Evolutionary conservation across 2,888 invertebrate species (phyloP), one percentile per base, ranked within the genome.

Genomic region (Cartodere bifasciata): DNA sequence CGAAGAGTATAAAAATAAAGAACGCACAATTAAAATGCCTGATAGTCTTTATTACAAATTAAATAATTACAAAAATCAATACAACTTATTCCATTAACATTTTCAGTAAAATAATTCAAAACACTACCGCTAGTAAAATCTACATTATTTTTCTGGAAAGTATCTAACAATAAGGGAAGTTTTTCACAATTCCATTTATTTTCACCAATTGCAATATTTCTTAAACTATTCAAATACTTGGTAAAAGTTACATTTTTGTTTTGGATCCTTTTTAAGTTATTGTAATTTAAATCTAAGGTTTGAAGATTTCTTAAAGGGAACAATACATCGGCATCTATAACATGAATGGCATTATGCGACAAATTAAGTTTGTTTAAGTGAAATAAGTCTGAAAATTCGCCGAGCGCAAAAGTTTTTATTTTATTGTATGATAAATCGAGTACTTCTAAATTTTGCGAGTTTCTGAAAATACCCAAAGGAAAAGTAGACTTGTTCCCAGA

Each of bases 311-410:
- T 23, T 23, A 36, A 27, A 4, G 29, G 7, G n/a, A 14, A 22
- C 26, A 37, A 34, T 2, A 33, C 28, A 11, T 13, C n/a, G 4
- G 11, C 11, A 14, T 34, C 29, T 3, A 37, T 22, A 4, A 7
- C 16, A n/a, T 14, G 3, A 11, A 37, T 37, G 11, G 12, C 7
- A 20, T 20, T 20, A 20, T 20, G 6, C n/a, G 20, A 20, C n/a
- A 20, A 20, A 20, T 20, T n/a, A 6, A 20, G n/a, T 7, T 7
- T 20, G 20, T 6, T 20, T 20, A 20, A n/a, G n/a, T 20, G 20
- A 7, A 9, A 12, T n/a, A 35, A 23, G 2, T 23, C 28, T 9
- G 24, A 28, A 32, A 35, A 35, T 2, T 27, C 28, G 3, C 35
- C 35, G n/a, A n/a, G n/a, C n/a, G n/a, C n/a, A n/a, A n/a, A 12